Percentiles rank a stretch among this genome's conserved stretches.
These are phyloP conservation scores for Xanthia icteritia DNA, from an alignment of 2,888 invertebrate genomes.

Conservation along the genomic window DNA sequence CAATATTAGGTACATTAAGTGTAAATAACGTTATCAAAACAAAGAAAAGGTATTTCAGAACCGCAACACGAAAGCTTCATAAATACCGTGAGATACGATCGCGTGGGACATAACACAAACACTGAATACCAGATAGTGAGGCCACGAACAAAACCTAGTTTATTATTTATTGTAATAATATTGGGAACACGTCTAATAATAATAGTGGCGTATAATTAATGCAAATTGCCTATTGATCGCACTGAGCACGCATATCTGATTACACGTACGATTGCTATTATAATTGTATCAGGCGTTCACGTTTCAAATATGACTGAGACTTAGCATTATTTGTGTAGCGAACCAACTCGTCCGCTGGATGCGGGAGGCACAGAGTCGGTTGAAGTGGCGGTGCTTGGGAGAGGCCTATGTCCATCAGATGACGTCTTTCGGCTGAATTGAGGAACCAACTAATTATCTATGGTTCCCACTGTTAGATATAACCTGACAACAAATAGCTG, in stretches of 20 bases:
- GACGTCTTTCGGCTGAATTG: too few species aligned
- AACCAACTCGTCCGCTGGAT: too few species aligned
- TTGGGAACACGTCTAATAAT: slow-evolving; percentile 52
- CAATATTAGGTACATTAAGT: background rate
- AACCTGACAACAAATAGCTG: too few species aligned
- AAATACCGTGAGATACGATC: slow-evolving; percentile 57
- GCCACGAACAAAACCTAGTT: slow-evolving; percentile 59
- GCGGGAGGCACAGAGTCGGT: too few species aligned
- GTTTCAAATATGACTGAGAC: slow-evolving; percentile 41
- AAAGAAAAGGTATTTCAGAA: slow-evolving; percentile 39
- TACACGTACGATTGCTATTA: slow-evolving; percentile 63
- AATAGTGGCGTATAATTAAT: slow-evolving; percentile 61
- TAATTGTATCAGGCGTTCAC: slow-evolving; percentile 62
- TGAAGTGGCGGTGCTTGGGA: too few species aligned
- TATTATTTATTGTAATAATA: slow-evolving; percentile 63
- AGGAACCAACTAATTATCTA: too few species aligned
- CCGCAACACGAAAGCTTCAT: slow-evolving; percentile 44
- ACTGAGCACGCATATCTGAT: slow-evolving; percentile 63
- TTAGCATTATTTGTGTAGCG: slow-evolving; percentile 5
- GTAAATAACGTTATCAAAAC: slow-evolving; percentile 32
- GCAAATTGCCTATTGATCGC: slow-evolving; percentile 68
- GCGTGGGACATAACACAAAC: slow-evolving; percentile 40
- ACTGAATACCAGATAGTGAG: slow-evolving; percentile 49
- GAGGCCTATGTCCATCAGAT: too few species aligned
- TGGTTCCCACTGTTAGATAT: too few species aligned